Percentiles rank a stretch among this genome's conserved stretches.
phyloP scores from a whole-genome alignment of 2,797 vertebrate genomes.

The Tachyglossus aculeatus region DNA sequence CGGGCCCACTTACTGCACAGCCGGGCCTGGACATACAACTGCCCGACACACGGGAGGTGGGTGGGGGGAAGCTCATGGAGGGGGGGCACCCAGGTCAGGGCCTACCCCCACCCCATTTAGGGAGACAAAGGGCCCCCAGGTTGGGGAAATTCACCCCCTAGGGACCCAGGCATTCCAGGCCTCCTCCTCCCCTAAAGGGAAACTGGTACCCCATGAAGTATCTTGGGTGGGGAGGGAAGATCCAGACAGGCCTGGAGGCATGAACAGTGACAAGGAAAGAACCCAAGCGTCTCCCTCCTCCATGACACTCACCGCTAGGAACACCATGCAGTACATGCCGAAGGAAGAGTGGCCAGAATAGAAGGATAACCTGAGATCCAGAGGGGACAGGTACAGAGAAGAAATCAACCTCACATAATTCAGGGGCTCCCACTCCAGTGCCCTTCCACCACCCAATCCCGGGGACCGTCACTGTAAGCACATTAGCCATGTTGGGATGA shows the following conservation, averaged over 20 bases:
- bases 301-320: constrained; percentile 79
- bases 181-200: neutral
- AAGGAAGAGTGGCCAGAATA: constrained; percentile 82
- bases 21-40: constrained; percentile 91
- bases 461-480: no score
- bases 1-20: constrained; percentile 86
- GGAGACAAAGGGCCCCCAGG: neutral
- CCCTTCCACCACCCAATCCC: neutral
- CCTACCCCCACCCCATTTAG: neutral
- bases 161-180: neutral
- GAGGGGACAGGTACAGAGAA: fast-evolving
- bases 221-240: fast-evolving
- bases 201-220: neutral
- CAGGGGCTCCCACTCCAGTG: fast-evolving
- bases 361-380: constrained; percentile 72
- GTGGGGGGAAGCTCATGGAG: neutral
- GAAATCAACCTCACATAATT: fast-evolving
- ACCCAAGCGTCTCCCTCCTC: no score
- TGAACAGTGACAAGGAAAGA: no score
- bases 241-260: neutral
- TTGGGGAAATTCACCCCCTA: neutral
- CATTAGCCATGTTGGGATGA: no score
- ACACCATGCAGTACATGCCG: constrained; percentile 82
- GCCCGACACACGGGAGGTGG: fast-evolving
- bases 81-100: fast-evolving